A percentile compares a stretch with the other conserved stretches of the same genome.
These are phyloP conservation scores for Lingula anatina DNA, from an alignment of 2,888 invertebrate species.

Conservation along the genomic window DNA sequence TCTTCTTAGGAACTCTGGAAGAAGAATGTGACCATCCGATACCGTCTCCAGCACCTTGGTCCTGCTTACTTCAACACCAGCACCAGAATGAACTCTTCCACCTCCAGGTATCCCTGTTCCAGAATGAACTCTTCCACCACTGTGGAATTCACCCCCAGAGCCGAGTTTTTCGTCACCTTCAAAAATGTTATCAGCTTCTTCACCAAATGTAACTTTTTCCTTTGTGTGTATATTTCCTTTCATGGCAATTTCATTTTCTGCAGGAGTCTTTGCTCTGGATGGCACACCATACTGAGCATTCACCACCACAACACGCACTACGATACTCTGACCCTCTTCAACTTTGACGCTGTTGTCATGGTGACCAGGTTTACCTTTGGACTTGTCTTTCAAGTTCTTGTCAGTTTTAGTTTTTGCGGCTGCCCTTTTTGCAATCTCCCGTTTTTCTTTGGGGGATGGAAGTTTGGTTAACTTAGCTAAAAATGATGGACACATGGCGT, in stretches of 20 bases:
- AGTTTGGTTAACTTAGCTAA: constrained; percentile 28
- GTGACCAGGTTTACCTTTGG: no score
- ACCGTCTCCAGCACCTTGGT: no score
- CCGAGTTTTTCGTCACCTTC: no score
- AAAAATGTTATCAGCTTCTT: neutral
- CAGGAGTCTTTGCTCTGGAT: constrained; percentile 5
- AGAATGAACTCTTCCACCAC: neutral
- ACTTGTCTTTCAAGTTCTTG: no score
- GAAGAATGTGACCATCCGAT: constrained; percentile 27
- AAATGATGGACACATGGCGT: constrained; percentile 22
- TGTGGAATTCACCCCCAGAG: neutral
- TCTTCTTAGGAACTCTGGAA: constrained; percentile 29
- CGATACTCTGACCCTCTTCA: no score
- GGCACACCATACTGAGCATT: neutral
- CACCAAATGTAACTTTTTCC: neutral
- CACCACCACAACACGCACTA: no score
- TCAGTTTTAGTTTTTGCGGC: no score
- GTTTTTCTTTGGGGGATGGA: constrained; percentile 18
- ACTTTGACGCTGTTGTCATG: constrained; percentile 1
- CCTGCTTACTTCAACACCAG: no score
- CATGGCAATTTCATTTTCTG: neutral
- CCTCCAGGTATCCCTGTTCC: no score
- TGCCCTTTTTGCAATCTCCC: constrained; percentile 12
- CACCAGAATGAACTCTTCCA: no score
- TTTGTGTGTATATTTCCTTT: neutral